These are phyloP conservation scores for Ditylenchus weischeri DNA, from an alignment of 2,888 invertebrate species.

Conservation along the genomic window DNA sequence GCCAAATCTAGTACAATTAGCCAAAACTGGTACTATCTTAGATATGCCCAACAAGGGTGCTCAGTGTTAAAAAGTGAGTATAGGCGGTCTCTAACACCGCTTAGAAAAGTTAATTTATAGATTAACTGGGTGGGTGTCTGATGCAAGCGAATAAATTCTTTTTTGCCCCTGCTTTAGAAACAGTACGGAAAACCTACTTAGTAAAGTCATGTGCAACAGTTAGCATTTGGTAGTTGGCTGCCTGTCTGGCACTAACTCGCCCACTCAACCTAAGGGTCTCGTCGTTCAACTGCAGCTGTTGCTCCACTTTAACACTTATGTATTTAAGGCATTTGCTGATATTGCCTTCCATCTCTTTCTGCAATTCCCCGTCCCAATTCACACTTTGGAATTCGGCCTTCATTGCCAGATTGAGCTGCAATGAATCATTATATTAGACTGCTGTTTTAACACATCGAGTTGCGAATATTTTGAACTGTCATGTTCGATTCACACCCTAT, in stretches of 20 bases:
- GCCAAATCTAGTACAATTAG: too few species aligned
- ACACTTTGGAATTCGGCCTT: constrained; percentile 49
- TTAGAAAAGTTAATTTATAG: too few species aligned
- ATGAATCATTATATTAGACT: constrained; percentile 9
- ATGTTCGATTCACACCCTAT: too few species aligned
- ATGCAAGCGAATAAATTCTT: background rate
- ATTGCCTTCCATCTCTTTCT: constrained; percentile 41
- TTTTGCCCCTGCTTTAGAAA: background rate
- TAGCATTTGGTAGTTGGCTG: constrained; percentile 35
- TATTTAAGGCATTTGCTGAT: constrained; percentile 34
- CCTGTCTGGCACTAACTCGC: constrained; percentile 23
- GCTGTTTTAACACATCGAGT: too few species aligned
- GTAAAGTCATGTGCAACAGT: constrained; percentile 35
- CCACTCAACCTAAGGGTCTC: constrained; percentile 35
- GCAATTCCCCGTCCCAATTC: constrained; percentile 48
- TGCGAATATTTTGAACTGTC: too few species aligned
- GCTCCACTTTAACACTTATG: constrained; percentile 35
- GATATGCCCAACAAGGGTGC: too few species aligned
- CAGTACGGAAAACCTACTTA: constrained; percentile 20
- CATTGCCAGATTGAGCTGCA: constrained; percentile 43
- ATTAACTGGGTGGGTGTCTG: background rate
- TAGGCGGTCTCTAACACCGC: too few species aligned
- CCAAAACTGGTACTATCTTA: too few species aligned
- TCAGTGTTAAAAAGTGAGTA: too few species aligned
- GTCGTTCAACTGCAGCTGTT: constrained; percentile 23